phyloP scores from a whole-genome alignment of 2,888 invertebrate species.

The Hirtodrosophila trivittata region DNA sequence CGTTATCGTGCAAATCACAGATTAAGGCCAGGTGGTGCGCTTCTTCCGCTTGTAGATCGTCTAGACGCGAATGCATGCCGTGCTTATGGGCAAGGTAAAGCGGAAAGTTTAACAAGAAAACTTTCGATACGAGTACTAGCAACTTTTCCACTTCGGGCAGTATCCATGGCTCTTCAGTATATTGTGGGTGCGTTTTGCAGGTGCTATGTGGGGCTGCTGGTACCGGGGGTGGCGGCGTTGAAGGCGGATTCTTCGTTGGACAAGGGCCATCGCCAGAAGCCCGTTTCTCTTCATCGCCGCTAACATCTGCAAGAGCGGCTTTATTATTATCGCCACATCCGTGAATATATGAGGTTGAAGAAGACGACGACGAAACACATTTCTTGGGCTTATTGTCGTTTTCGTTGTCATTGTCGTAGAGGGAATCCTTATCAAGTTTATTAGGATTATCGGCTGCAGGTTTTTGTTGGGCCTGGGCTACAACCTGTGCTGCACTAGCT shows the following conservation, averaged over 20 bases:
- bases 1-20: slow-evolving; percentile 97
- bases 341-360: slow-evolving; percentile 11
- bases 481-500: slow-evolving; percentile 61
- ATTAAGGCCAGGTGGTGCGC: slow-evolving; percentile 85
- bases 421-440: slow-evolving; percentile 18
- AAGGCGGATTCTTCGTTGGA: slow-evolving; percentile 44
- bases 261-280: slow-evolving; percentile 66
- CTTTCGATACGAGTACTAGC: slow-evolving; percentile 93
- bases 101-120: slow-evolving; percentile 95
- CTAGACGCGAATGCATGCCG: slow-evolving; percentile 90
- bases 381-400: slow-evolving; percentile 54
- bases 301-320: slow-evolving; percentile 16
- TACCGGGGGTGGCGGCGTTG: slow-evolving; percentile 28
- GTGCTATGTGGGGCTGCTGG: slow-evolving; percentile 15
- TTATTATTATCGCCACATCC: slow-evolving; percentile 37
- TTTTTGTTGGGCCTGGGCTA: slow-evolving; percentile 62
- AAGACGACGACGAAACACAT: slow-evolving; percentile 17
- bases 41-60: slow-evolving; percentile 93
- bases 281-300: slow-evolving; percentile 42
- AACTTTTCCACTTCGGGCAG: slow-evolving; percentile 94
- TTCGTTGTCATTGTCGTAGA: slow-evolving; percentile 39
- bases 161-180: slow-evolving; percentile 86
- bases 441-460: slow-evolving; percentile 25
- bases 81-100: slow-evolving; percentile 94
- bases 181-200: slow-evolving; percentile 67